Conservation (phyloP, 2,113 vertebrate genomes). For the Rostratula benghalensis region DNA sequence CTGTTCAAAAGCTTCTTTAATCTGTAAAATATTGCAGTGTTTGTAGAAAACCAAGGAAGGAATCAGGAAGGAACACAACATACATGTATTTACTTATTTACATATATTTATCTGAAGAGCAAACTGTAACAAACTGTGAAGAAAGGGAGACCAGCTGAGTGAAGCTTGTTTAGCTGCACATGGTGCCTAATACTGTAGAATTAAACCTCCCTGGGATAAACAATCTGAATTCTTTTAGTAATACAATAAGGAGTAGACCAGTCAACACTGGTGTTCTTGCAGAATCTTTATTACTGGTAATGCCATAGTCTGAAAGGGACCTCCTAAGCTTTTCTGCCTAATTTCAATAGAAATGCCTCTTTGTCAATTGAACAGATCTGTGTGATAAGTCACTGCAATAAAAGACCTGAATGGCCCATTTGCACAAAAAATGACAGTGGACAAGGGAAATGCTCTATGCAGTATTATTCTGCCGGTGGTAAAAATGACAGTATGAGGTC, state of each 20-base stretch:
- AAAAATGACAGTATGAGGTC: background rate
- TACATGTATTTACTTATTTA: background rate
- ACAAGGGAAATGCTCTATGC: background rate
- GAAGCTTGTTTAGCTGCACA: background rate
- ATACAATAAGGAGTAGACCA: background rate
- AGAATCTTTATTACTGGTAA: background rate
- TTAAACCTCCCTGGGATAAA: background rate
- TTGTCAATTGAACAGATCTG: background rate
- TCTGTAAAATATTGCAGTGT: slow-evolving; percentile 63
- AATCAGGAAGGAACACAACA: background rate
- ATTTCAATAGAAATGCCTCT: background rate
- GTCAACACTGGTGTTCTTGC: background rate
- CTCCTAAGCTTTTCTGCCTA: background rate
- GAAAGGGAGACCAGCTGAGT: background rate
- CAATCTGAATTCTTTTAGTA: background rate
- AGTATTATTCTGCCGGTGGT: background rate
- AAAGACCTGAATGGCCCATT: background rate
- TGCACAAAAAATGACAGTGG: background rate
- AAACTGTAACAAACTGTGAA: background rate
- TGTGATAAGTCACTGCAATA: background rate
- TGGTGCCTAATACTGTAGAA: background rate
- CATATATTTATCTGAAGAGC: background rate
- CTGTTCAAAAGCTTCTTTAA: slow-evolving; percentile 79
- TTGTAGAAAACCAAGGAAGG: background rate
- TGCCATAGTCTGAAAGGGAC: background rate